Percentiles rank a stretch among this genome's conserved stretches.
Evolutionary conservation across 2,888 invertebrate species (phyloP).

Genomic region (Hoplodrina blanda): DNA sequence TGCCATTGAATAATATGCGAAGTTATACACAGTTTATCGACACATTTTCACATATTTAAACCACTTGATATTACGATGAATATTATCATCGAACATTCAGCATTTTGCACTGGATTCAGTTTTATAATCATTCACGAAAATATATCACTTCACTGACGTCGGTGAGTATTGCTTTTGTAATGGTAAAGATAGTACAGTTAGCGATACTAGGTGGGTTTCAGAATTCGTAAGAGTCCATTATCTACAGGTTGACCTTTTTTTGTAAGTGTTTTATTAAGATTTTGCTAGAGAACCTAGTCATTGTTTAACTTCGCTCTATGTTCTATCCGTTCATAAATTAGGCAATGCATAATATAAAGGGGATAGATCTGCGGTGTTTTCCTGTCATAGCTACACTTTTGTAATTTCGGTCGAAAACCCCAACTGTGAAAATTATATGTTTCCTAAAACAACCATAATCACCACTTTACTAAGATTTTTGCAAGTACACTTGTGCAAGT

Average conservation of each 20-base stretch:
- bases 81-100: slow-evolving; percentile 43
- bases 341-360: too few species aligned
- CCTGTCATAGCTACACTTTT: neutral
- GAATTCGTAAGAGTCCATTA: slow-evolving; percentile 58
- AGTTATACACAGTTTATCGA: slow-evolving; percentile 71
- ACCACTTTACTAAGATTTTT: too few species aligned
- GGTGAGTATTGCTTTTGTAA: slow-evolving; percentile 68
- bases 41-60: slow-evolving; percentile 62
- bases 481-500: too few species aligned
- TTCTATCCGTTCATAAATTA: neutral
- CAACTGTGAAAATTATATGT: too few species aligned
- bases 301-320: neutral
- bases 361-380: too few species aligned
- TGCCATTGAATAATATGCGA: slow-evolving; percentile 73
- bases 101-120: slow-evolving; percentile 32
- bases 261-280: neutral
- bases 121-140: slow-evolving; percentile 32
- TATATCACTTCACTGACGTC: slow-evolving; percentile 41
- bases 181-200: slow-evolving; percentile 68
- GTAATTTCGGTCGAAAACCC: neutral
- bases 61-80: slow-evolving; percentile 40
- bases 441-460: too few species aligned
- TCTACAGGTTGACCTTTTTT: slow-evolving; percentile 67
- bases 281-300: too few species aligned
- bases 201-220: slow-evolving; percentile 67